These are phyloP conservation scores for Danionella cerebrum DNA, from an alignment of 2,113 vertebrate species.

Conservation along the genomic window DNA sequence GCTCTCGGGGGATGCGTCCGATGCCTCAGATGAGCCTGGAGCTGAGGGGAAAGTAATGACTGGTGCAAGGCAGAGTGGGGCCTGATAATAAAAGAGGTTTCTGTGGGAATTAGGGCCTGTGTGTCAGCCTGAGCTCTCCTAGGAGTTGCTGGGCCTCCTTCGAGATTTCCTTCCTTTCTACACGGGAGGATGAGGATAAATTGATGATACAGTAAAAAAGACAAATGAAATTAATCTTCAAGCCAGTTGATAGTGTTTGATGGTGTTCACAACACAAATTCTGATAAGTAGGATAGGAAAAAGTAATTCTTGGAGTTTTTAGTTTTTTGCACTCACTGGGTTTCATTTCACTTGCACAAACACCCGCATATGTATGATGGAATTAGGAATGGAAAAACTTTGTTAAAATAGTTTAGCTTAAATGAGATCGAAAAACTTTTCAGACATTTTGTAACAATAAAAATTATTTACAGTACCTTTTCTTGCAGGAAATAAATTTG, in stretches of 20 bases:
- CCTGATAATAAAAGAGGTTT: constrained; percentile 72
- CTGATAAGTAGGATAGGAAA: constrained; percentile 33
- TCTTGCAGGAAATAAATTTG: too few species aligned
- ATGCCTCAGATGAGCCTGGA: constrained; percentile 67
- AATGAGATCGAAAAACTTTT: too few species aligned
- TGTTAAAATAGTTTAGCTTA: too few species aligned
- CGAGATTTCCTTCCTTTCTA: constrained; percentile 51
- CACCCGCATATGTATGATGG: too few species aligned
- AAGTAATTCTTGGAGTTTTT: background rate
- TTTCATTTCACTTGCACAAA: too few species aligned
- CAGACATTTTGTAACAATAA: too few species aligned
- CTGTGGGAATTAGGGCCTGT: constrained; percentile 67
- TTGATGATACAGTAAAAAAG: constrained; percentile 66
- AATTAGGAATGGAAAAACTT: too few species aligned
- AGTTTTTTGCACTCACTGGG: too few species aligned
- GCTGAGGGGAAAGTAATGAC: constrained; percentile 69
- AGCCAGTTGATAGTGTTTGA: constrained; percentile 56
- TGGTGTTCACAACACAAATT: constrained; percentile 44
- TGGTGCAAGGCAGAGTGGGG: constrained; percentile 59
- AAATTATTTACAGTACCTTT: too few species aligned
- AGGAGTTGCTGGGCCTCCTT: constrained; percentile 23
- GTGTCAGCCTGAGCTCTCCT: constrained; percentile 53
- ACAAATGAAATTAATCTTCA: constrained; percentile 74
- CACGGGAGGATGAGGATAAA: constrained; percentile 64
- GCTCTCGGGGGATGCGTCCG: constrained; percentile 58